Percentiles rank a stretch among this genome's conserved stretches.
Conservation (phyloP, 2,888 invertebrate genomes). For the Phyto melanocephala region DNA sequence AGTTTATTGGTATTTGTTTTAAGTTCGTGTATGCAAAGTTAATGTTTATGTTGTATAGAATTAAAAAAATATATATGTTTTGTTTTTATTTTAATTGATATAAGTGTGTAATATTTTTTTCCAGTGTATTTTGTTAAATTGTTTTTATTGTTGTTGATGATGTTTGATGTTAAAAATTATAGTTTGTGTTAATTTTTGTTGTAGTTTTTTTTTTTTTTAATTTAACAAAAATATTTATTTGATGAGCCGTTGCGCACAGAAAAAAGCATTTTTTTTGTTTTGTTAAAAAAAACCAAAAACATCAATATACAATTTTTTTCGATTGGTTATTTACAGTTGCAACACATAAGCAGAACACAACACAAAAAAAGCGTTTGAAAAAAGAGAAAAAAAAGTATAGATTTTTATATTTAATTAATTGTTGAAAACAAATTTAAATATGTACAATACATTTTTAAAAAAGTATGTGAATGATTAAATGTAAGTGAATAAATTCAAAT, state of each 20-base stretch:
- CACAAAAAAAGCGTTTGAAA: conserved; percentile 61
- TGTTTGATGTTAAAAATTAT: conserved; percentile 45
- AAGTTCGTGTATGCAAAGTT: conserved; percentile 15
- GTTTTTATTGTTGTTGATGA: conserved; percentile 22
- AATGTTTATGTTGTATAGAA: conserved; percentile 45
- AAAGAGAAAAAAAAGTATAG: conserved; percentile 59
- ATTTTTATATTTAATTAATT: conserved; percentile 60
- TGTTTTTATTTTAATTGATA: conserved; percentile 48
- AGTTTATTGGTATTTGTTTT: conserved; percentile 61
- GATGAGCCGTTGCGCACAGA: conserved; percentile 53
- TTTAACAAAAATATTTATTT: conserved; percentile 50
- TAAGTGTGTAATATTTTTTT: conserved; percentile 8
- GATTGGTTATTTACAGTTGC: conserved; percentile 64
- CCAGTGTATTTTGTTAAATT: conserved; percentile 24
- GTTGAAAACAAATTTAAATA: conserved; percentile 62
- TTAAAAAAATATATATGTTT: conserved; percentile 41
- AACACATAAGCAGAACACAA: conserved; percentile 68
- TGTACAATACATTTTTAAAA: conserved; percentile 59
- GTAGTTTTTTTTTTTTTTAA: conserved; percentile 47
- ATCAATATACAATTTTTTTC: conserved; percentile 22
- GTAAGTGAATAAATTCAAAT: conserved; percentile 38
- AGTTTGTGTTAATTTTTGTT: conserved; percentile 46
- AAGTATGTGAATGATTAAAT: conserved; percentile 46
- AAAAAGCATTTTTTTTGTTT: conserved; percentile 37
- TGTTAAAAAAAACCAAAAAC: not conserved